Percentiles rank a stretch among this genome's conserved stretches.
These are phyloP conservation scores for Sylvilagus bachmani DNA, from an alignment of 2,113 vertebrate genomes.

Conservation along the genomic window DNA sequence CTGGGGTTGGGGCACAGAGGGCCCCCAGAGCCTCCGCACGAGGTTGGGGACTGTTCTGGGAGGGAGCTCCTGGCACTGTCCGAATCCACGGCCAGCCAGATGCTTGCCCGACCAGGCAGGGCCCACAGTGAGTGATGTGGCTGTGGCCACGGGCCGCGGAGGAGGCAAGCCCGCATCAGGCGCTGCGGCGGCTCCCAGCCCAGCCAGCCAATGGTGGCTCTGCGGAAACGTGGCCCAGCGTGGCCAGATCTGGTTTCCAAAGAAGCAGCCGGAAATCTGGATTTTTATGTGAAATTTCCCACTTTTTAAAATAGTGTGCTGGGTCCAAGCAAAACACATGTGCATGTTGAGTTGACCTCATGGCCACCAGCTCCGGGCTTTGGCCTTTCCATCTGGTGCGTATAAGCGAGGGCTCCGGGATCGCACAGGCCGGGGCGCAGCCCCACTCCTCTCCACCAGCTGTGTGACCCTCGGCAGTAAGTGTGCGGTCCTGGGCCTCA, in stretches of 20 bases:
- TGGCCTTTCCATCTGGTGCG: neutral
- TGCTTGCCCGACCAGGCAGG: no score
- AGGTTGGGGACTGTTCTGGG: neutral
- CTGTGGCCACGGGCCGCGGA: neutral
- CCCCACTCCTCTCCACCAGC: neutral
- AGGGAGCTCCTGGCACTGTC: neutral
- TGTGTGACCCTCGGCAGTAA: neutral
- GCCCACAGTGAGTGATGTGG: fast-evolving
- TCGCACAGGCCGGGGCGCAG: neutral
- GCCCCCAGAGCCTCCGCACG: no score
- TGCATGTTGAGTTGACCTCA: conserved; percentile 66
- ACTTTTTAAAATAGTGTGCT: conserved; percentile 61
- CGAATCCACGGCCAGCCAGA: neutral
- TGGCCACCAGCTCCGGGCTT: conserved; percentile 29
- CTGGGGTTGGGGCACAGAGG: no score
- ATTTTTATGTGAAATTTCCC: conserved; percentile 80
- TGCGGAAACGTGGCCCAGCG: neutral
- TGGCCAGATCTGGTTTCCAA: conserved; percentile 75
- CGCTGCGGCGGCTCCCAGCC: neutral
- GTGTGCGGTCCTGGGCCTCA: neutral
- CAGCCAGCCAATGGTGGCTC: neutral
- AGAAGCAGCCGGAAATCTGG: conserved; percentile 75
- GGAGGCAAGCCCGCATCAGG: neutral
- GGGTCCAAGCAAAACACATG: conserved; percentile 74
- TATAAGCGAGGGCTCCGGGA: neutral